phyloP scores from a whole-genome alignment of 2,888 invertebrate species.

The Sphaeridia pumilis region DNA sequence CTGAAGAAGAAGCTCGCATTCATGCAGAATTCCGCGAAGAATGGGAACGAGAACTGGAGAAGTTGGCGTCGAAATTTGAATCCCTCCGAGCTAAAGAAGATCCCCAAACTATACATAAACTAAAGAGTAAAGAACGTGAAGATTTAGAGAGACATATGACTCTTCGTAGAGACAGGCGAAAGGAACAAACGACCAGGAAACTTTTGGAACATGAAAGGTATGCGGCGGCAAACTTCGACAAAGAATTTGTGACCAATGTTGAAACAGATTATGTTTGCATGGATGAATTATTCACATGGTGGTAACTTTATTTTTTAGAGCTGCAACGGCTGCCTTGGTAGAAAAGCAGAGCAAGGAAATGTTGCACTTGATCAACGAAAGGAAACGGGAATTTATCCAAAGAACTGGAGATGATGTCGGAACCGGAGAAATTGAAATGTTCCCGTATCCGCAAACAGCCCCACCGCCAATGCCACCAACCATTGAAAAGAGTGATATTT shows the following conservation, averaged over 20 bases:
- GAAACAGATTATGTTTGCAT: too few species aligned
- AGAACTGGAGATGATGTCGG: slow-evolving; percentile 42
- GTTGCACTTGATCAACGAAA: slow-evolving; percentile 89
- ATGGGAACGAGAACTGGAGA: slow-evolving; percentile 91
- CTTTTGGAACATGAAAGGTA: slow-evolving; percentile 89
- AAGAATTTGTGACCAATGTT: too few species aligned
- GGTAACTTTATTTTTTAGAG: too few species aligned
- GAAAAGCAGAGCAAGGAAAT: slow-evolving; percentile 97
- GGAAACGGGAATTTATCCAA: slow-evolving; percentile 75
- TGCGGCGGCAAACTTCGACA: not conserved
- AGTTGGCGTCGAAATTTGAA: slow-evolving; percentile 79
- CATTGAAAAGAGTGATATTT: slow-evolving; percentile 84
- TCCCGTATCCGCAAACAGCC: slow-evolving; percentile 75
- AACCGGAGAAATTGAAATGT: slow-evolving; percentile 38
- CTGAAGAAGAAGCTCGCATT: slow-evolving; percentile 82
- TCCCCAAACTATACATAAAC: slow-evolving; percentile 67
- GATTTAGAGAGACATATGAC: slow-evolving; percentile 94
- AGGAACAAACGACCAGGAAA: slow-evolving; percentile 81
- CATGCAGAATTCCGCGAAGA: slow-evolving; percentile 86
- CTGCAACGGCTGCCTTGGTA: slow-evolving; percentile 87
- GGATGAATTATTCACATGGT: too few species aligned
- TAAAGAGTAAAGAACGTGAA: slow-evolving; percentile 80
- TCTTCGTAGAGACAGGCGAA: slow-evolving; percentile 78
- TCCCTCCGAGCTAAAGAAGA: slow-evolving; percentile 67
- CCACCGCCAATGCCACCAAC: slow-evolving; percentile 85